Evolutionary conservation across 1,140 invertebrate genomes (phyloP).

Genomic region (Onthophagus taurus): DNA sequence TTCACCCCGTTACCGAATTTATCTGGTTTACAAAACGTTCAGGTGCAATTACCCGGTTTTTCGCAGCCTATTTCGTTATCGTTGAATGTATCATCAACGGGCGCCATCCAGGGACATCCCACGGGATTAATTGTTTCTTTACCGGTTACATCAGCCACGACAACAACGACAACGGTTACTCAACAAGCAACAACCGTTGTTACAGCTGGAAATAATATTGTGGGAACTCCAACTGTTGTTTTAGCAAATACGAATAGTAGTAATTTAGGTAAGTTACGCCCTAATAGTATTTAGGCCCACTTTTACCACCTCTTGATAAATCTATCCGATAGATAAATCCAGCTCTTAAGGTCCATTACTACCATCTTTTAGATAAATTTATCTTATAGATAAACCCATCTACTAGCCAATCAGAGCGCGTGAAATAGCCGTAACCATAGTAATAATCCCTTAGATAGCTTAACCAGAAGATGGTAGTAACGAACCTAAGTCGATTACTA

Average conservation of each 20-base stretch:
- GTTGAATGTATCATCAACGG: constrained; percentile 50
- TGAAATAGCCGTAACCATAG: too few relatives aligned
- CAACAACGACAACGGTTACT: constrained; percentile 29
- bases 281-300: too few relatives aligned
- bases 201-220: constrained; percentile 39
- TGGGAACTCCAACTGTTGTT: constrained; percentile 42
- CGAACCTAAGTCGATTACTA: too few relatives aligned
- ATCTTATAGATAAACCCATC: too few relatives aligned
- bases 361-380: too few relatives aligned
- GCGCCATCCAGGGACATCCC: constrained; percentile 38
- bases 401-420: too few relatives aligned
- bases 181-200: constrained; percentile 24
- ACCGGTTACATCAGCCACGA: constrained; percentile 36
- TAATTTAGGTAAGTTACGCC: constrained; percentile 52
- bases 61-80: constrained; percentile 69
- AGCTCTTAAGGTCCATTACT: too few relatives aligned
- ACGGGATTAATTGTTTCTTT: constrained; percentile 37
- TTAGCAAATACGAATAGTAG: constrained; percentile 45
- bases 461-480: too few relatives aligned
- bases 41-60: constrained; percentile 69
- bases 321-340: too few relatives aligned
- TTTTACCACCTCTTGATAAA: too few relatives aligned
- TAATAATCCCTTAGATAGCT: too few relatives aligned
- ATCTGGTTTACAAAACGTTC: constrained; percentile 67
- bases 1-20: constrained; percentile 63